Evolutionary conservation across 1,140 invertebrate genomes (phyloP).

Genomic region (Anastrepha ludens): DNA sequence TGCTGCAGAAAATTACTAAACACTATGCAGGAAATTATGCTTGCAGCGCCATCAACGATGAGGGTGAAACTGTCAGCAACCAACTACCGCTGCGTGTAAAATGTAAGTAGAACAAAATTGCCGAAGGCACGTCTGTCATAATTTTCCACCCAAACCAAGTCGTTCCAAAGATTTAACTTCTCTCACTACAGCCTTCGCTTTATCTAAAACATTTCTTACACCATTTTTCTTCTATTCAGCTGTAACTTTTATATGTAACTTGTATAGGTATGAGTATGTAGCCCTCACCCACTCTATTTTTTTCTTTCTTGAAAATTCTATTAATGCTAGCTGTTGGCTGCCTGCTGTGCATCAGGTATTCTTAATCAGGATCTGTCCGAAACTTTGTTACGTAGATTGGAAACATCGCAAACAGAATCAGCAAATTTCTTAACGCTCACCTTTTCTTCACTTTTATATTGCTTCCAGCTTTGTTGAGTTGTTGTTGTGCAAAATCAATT

Average conservation of each 20-base stretch:
- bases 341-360: slow-evolving; percentile 39
- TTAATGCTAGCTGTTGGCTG: slow-evolving; percentile 38
- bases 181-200: background rate
- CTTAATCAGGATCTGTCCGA: slow-evolving; percentile 49
- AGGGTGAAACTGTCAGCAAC: slow-evolving; percentile 87
- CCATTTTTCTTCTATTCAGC: background rate
- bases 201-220: background rate
- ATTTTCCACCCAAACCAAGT: background rate
- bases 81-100: slow-evolving; percentile 86
- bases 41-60: slow-evolving; percentile 86
- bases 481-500: slow-evolving; percentile 22
- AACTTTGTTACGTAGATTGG: slow-evolving; percentile 42
- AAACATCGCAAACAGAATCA: slow-evolving; percentile 18
- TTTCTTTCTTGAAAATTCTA: background rate
- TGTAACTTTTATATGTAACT: slow-evolving; percentile 27
- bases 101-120: slow-evolving; percentile 80
- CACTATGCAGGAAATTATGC: slow-evolving; percentile 87
- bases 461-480: background rate
- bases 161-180: slow-evolving; percentile 30
- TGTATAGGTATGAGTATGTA: background rate
- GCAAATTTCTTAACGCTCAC: background rate
- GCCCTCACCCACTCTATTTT: background rate
- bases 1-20: slow-evolving; percentile 88
- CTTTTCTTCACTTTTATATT: background rate
- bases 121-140: background rate